Evolutionary conservation across 2,888 invertebrate genomes (phyloP).

Genomic region (Epirrhoe alternata): DNA sequence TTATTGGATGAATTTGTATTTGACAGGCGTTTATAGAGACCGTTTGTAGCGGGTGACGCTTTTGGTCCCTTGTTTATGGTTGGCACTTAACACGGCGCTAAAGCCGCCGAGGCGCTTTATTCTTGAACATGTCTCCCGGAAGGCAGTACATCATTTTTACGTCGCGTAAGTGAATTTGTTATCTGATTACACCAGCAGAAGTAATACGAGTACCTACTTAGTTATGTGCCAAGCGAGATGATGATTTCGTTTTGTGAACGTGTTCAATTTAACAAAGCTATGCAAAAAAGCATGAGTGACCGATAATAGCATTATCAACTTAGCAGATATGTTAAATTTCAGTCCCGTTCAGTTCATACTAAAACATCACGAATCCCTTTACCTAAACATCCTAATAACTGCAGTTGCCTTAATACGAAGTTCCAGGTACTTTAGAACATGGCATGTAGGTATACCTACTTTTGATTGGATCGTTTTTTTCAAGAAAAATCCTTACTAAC

Average conservation of each 20-base stretch:
- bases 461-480: not conserved
- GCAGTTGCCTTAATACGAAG: too few relatives aligned
- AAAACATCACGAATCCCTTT: too few relatives aligned
- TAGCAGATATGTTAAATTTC: too few relatives aligned
- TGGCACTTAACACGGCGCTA: slow-evolving; percentile 67
- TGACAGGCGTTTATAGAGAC: slow-evolving; percentile 67
- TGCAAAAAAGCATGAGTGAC: too few relatives aligned
- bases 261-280: too few relatives aligned
- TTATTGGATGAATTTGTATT: slow-evolving; percentile 60
- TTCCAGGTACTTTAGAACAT: too few relatives aligned
- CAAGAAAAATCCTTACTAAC: not conserved
- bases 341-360: too few relatives aligned
- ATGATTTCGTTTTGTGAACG: slow-evolving; percentile 1
- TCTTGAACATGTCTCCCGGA: slow-evolving; percentile 45
- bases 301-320: too few relatives aligned
- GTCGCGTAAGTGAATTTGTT: slow-evolving; percentile 64
- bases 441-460: too few relatives aligned
- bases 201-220: slow-evolving; percentile 38
- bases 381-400: too few relatives aligned
- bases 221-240: slow-evolving; percentile 54
- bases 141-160: slow-evolving; percentile 61
- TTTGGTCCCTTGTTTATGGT: slow-evolving; percentile 70
- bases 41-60: slow-evolving; percentile 71
- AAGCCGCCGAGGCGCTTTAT: slow-evolving; percentile 52
- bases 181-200: slow-evolving; percentile 61